Evolutionary conservation across 2,113 vertebrate species (phyloP), one percentile per base, ranked within the genome.

Genomic region (Thalassoma bifasciatum): DNA sequence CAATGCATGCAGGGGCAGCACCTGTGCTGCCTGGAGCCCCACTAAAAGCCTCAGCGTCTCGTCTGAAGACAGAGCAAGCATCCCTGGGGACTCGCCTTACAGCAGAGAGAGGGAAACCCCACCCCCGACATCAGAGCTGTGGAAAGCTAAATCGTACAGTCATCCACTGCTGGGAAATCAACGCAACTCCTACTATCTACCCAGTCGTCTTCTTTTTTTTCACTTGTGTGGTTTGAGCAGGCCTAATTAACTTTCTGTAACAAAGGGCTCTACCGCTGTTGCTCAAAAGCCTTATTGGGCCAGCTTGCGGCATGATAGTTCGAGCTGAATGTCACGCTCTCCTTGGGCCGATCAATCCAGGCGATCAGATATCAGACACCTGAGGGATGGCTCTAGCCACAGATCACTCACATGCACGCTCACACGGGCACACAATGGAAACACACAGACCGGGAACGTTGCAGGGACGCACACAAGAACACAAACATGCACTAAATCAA

Each of bases 301-400:
- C 66, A 77, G 77, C 82, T 52, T 36, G 64, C 44, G 51, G 72
- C 73, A 58, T 52, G 72, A 81, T 78, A 75, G 65, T 56, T 68
- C 47, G 10, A 84, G 85, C 84, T 91, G 91, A 93, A 94, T 85
- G 93, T 93, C 92, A 90, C 54, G 54, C 83, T 93, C 86, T 92
- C 92, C 93, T 92, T 94, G 91, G 88, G 82, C 65, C 34, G 75
- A 92, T 94, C 93, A 90, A 93, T 93, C 76, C 16, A 57, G 51
- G 67, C 82, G 82, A 93, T 94, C 92, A 86, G 91, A 93, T 93
- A 93, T 90, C 90, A 73, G 88, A 86, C 90, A 88, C 88, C 88
- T 87, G 86, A 88, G 90, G 91, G 89, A 91, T 64, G 60, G 82
- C 85, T 76, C 73, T 14, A 68, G 83, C 66, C 72, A 56, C 63